Evolutionary conservation across 2,888 invertebrate genomes (phyloP), one percentile per base, ranked within the genome.

Genomic region (Aproaerema taeniolella): DNA sequence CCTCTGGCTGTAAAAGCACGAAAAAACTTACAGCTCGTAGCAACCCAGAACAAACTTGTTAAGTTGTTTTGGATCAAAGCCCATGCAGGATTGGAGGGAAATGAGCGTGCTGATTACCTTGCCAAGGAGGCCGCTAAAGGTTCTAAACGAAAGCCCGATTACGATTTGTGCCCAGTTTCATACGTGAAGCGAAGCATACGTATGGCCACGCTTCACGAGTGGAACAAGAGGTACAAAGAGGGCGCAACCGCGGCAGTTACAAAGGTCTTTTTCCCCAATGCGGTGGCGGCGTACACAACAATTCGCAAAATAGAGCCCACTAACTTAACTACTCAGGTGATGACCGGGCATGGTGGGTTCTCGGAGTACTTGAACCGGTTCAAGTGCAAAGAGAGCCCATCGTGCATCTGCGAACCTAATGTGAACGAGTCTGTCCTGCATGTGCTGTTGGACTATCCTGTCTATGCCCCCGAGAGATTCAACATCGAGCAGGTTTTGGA

Each of bases 61-160:
- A 2, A 1, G 2, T 16, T 31, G 16, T 31, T 15, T 9, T 31
- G 31, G 31, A 15, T 31, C 2, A 31, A 16, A 31, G 9, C 32
- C 17, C 32, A 32, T 5, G 17, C 7, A 1, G 32, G 32, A 4
- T 4, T 16, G 2, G 11, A 11, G 2, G 32, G 32, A 7, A 32
- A 32, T 8, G 32, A 29, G 4, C 12, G 28, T 10, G 26, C 34
- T 2, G 45, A 49, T n/a, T 7, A 34, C 2, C 31, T 47, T 0
- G 46, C 46, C 4, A 49, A 47, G 10, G 8, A 24, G 2, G 50
- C 45, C 0, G 45, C 45, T 0, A 2, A 16, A 14, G 25, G 16
- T 0, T 2, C 8, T 1, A 42, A 43, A n/a, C 14, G 10, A 0
- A 31, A 8, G 1, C 33, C 35, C 0, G 25, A 41, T 2, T 47